Base-by-base conservation (phyloP, 53 echinoderm and acorn worm species). In the Apostichopus leukothele region DNA sequence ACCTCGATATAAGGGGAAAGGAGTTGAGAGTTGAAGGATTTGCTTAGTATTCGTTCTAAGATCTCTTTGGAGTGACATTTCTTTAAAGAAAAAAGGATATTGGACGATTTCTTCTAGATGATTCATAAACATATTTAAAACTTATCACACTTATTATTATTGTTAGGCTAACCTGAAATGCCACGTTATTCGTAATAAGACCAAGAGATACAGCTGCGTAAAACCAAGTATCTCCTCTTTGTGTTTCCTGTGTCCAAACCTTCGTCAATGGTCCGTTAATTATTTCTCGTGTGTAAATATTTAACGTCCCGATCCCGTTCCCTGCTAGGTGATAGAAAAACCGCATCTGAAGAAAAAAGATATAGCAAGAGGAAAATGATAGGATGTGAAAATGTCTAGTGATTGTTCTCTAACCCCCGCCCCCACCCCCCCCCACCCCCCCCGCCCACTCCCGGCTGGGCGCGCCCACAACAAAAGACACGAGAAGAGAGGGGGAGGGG, bases 271-370 rank as follows among this genome's bases (percentile, higher is more conserved):
- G 93, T 59, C 91, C 94, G 5, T 90, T 89, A 78, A 90, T 63
- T 53, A 79, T 76, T 60, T 91, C 90, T 74, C 94, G 71, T 19
- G 86, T 92, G 86, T 94, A 96, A 79, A 90, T 66, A 59, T 83
- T 90, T 9, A 96, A 80, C 14, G 81, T 90, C 51, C 86, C 89
- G 67, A 94, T 89, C 51, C 92, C 90, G 39, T 81, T 88, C 1
- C 97, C 97, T 39, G 77, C 89, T 92, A 96, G 92, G 88, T 96
- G 97, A 90, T 96, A 96, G 91, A 86, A 96, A 27, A 96, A 91
- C 14, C 92, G 88, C 51, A 96, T 81, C 97, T 94, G 90, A 50
- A 52, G 11, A 51, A 27, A 76, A 8, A 39, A 39, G 39, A 39
- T 39, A 76, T 27, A 76, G 13, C 39, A 13, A 76, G 12, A 76